Base-by-base conservation (phyloP, 1,140 invertebrate genomes). In the Bombus balteatus region DNA sequence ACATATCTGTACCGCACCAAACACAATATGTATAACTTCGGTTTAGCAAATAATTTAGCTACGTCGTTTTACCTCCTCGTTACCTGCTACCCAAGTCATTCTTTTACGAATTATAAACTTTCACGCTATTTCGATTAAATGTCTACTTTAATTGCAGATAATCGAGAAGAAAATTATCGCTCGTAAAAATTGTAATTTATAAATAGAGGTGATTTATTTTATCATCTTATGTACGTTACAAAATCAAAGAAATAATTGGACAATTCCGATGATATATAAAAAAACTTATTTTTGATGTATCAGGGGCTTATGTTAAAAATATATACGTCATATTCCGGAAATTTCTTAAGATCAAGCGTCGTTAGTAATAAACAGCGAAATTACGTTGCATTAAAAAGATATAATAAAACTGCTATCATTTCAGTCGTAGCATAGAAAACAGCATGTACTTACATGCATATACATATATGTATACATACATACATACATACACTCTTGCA, bases 11-110 rank as follows among this genome's bases (percentile, higher is more conserved):
- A 77, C 41, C 28, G 22, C 34, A 47, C 2, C 32, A 62, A 85
- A 80, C 25, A 72, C 13, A 43, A 53, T 53, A 53, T 22, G 53
- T 53, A 13, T 34, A 41, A 32, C 47, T 59, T 71, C 18, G 37
- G 41, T 79, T 71, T 80, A 85, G 68, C 28, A 80, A 85, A 85
- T 32, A 80, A 72, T 80, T 72, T 65, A 80, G 3, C 76, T 39
- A 43, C 32, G 72, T 66, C 43, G 0, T 77, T 77, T 68, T 39
- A 47, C 13, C 34, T 66, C 22, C 8, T 59, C 13, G 32, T 22
- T 32, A 41, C 34, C 34, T 75, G 66, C 18, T 65, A n/a, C 6
- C 9, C 28, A 65, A 83, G 6, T 41, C 22, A 34, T 74, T 37
- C 9, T 74, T 13, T 22, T n/a, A 25, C 3, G 28, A n/a, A 53